These are phyloP conservation scores for Enteromius thamalakanensis DNA, from an alignment of 2,797 vertebrate genomes.

Conservation along the genomic window DNA sequence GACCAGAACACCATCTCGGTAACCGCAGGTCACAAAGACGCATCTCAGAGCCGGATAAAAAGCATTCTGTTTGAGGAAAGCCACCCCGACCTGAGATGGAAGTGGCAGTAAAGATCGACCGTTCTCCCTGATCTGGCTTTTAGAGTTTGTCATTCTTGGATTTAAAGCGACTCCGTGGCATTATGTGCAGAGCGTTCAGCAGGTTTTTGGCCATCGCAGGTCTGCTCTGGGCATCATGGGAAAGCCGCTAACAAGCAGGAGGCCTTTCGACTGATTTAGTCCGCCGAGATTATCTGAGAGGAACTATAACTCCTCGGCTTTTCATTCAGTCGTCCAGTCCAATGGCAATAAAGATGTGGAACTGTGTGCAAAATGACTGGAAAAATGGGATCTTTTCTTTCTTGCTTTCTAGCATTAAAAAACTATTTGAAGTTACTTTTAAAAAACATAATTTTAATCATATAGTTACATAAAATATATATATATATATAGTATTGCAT, in stretches of 20 bases:
- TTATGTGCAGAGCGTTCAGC: background rate
- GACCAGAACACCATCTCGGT: conserved; percentile 57
- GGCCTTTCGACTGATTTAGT: conserved; percentile 33
- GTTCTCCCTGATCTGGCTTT: conserved; percentile 42
- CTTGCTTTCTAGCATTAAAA: background rate
- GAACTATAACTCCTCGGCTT: conserved; percentile 34
- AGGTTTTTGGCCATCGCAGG: conserved; percentile 25
- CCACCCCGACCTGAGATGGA: conserved; percentile 32
- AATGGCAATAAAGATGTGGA: conserved; percentile 21
- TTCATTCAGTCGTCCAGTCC: conserved; percentile 17
- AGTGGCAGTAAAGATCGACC: conserved; percentile 31
- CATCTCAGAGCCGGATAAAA: conserved; percentile 57
- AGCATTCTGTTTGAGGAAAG: conserved; percentile 48
- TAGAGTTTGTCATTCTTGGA: conserved; percentile 49
- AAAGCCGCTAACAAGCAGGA: conserved; percentile 39
- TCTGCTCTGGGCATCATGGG: conserved; percentile 30
- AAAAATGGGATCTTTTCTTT: background rate
- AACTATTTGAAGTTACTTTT: background rate
- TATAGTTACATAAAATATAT: no score
- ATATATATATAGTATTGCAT: no score
- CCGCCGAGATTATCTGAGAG: conserved; percentile 33
- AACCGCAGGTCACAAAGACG: conserved; percentile 64
- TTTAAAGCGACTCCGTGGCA: conserved; percentile 27
- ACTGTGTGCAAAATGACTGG: conserved; percentile 12
- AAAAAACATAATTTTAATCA: no score